phyloP scores from a whole-genome alignment of 2,113 vertebrate species.

The Thymallus thymallus region DNA sequence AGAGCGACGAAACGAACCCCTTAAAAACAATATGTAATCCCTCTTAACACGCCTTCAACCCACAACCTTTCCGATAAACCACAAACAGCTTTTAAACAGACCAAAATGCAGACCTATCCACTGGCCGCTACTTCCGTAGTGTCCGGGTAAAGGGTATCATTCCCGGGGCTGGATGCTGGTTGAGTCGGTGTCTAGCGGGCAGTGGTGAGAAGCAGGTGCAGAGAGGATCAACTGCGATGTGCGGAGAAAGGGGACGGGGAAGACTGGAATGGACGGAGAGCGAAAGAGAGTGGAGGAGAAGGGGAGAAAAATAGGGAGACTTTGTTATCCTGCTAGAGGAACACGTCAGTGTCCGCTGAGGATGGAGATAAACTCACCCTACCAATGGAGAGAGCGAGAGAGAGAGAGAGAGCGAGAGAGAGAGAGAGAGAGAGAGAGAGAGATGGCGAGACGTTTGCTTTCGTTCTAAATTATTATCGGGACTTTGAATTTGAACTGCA shows the following conservation, averaged over 20 bases:
- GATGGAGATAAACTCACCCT: background rate
- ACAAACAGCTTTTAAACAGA: background rate
- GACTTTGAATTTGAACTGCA: background rate
- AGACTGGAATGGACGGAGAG: background rate
- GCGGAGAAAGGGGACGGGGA: background rate
- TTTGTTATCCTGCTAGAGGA: slow-evolving; percentile 32
- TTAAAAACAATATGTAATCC: slow-evolving; percentile 19
- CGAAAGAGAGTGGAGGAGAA: slow-evolving; percentile 23
- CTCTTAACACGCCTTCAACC: slow-evolving; percentile 7
- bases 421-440: background rate
- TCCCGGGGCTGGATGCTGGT: slow-evolving; percentile 23
- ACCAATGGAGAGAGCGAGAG: background rate
- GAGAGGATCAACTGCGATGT: slow-evolving; percentile 9
- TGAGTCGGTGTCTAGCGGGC: slow-evolving; percentile 16
- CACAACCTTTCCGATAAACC: background rate
- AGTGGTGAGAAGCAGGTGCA: slow-evolving; percentile 8
- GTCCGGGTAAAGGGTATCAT: background rate
- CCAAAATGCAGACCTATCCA: background rate
- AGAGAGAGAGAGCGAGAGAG: background rate
- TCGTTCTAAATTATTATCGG: background rate
- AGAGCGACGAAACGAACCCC: slow-evolving; percentile 2
- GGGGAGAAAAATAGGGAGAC: background rate
- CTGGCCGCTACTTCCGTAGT: background rate
- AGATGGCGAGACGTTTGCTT: background rate
- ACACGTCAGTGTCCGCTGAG: slow-evolving; percentile 17